Percentiles rank a stretch among this genome's conserved stretches.
Conservation (phyloP, 2,888 invertebrate genomes). For the Rhamnusium bicolor region DNA sequence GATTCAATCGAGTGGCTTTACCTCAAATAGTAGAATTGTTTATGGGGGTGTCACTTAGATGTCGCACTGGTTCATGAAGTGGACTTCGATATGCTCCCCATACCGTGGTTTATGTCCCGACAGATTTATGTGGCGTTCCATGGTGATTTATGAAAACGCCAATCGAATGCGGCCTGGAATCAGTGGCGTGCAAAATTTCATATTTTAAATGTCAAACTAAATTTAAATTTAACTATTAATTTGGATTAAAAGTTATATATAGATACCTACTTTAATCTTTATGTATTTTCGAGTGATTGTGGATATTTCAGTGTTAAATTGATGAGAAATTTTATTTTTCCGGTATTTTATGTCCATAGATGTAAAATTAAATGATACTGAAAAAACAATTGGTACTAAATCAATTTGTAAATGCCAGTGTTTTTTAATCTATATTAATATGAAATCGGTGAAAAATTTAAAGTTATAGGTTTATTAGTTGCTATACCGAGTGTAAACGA, state of each 20-base stretch:
- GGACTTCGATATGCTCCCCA: slow-evolving; percentile 63
- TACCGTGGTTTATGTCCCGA: slow-evolving; percentile 65
- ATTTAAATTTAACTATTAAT: slow-evolving; percentile 33
- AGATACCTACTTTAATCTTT: slow-evolving; percentile 28
- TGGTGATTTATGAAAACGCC: slow-evolving; percentile 66
- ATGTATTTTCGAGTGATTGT: slow-evolving; percentile 29
- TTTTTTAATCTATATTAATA: background rate
- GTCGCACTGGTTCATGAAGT: slow-evolving; percentile 63
- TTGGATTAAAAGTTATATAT: slow-evolving; percentile 34
- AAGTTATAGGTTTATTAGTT: background rate
- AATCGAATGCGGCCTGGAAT: slow-evolving; percentile 59
- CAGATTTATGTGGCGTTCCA: slow-evolving; percentile 69
- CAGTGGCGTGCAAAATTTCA: slow-evolving; percentile 51
- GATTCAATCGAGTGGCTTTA: slow-evolving; percentile 66
- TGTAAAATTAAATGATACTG: background rate
- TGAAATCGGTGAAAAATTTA: background rate
- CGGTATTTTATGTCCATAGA: slow-evolving; percentile 19
- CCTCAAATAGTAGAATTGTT: slow-evolving; percentile 64
- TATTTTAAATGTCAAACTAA: slow-evolving; percentile 42
- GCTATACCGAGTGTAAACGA: too few relatives aligned
- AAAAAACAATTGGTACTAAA: background rate
- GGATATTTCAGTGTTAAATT: slow-evolving; percentile 7
- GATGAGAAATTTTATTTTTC: slow-evolving; percentile 5
- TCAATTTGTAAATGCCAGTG: background rate
- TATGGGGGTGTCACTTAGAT: slow-evolving; percentile 64